These are phyloP conservation scores for Drosophila pruinosa DNA, from an alignment of 1,140 invertebrate genomes.

Conservation along the genomic window DNA sequence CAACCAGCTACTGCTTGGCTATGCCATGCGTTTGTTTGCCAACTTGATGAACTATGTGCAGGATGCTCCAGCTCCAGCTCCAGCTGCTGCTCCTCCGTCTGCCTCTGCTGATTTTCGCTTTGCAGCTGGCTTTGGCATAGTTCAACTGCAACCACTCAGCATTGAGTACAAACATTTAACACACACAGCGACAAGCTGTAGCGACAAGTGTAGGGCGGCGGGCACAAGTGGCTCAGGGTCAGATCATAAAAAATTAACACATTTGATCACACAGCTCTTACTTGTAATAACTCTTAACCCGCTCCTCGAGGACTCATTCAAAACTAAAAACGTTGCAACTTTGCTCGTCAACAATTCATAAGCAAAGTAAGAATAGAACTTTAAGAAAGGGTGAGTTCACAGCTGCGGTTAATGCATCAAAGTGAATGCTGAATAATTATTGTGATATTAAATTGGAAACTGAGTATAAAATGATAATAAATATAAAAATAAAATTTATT, in stretches of 20 bases:
- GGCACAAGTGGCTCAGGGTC: conserved; percentile 10
- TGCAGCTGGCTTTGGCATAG: conserved; percentile 30
- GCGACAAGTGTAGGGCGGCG: background rate
- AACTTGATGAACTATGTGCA: conserved; percentile 71
- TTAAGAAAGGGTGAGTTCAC: background rate
- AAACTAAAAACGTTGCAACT: background rate
- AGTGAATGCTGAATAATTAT: background rate
- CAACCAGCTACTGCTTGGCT: conserved; percentile 14
- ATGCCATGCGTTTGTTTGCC: conserved; percentile 69
- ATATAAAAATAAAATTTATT: too few relatives aligned
- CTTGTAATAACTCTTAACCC: background rate
- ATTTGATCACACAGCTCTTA: conserved; percentile 16
- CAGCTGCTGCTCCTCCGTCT: background rate
- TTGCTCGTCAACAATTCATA: background rate
- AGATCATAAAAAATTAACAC: conserved; percentile 24
- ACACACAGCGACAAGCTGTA: background rate
- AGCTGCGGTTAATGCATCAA: background rate
- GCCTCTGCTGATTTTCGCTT: conserved; percentile 37
- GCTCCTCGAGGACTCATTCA: background rate
- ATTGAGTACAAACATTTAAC: conserved; percentile 9
- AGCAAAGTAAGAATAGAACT: background rate
- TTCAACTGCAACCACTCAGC: conserved; percentile 25
- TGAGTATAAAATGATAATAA: too few relatives aligned
- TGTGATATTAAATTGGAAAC: too few relatives aligned
- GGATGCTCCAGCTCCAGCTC: conserved; percentile 16